A percentile compares a stretch with the other conserved stretches of the same genome.
Evolutionary conservation across 2,113 vertebrate genomes (phyloP).

Genomic region (Tetraodon nigroviridis): DNA sequence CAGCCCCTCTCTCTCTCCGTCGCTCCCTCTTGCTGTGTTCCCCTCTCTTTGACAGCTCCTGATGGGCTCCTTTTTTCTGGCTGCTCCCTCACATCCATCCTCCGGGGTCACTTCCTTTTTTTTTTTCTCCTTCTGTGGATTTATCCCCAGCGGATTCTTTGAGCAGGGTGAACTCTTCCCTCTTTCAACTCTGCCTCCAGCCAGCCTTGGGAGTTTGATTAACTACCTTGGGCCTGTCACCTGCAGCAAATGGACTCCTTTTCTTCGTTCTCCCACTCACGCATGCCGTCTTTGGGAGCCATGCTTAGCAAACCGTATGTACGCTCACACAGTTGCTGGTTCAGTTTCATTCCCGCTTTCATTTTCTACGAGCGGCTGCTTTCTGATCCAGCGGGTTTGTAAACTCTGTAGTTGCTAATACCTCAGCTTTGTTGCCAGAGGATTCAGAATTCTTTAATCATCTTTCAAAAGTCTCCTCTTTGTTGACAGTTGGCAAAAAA

Average conservation of each 20-base stretch:
- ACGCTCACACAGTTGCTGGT: slow-evolving; percentile 18
- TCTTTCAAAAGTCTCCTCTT: slow-evolving; percentile 9
- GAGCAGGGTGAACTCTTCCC: slow-evolving; percentile 46
- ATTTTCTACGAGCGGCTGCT: slow-evolving; percentile 29
- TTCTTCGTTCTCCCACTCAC: slow-evolving; percentile 22
- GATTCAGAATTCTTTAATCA: slow-evolving; percentile 41
- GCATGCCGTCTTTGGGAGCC: slow-evolving; percentile 20
- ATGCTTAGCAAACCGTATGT: slow-evolving; percentile 19
- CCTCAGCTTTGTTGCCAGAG: slow-evolving; percentile 15
- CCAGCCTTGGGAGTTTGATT: slow-evolving; percentile 21
- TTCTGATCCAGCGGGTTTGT: slow-evolving; percentile 9
- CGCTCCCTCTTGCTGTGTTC: slow-evolving; percentile 46
- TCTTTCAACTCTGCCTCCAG: slow-evolving; percentile 32
- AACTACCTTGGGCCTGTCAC: slow-evolving; percentile 30
- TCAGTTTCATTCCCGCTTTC: slow-evolving; percentile 7
- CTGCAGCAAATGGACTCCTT: slow-evolving; percentile 27
- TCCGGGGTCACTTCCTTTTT: slow-evolving; percentile 44
- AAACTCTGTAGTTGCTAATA: slow-evolving; percentile 10
- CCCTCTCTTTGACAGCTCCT: slow-evolving; percentile 57
- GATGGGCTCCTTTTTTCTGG: slow-evolving; percentile 43
- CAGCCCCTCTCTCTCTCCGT: slow-evolving; percentile 50
- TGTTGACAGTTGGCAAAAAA: slow-evolving; percentile 20
- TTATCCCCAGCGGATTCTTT: slow-evolving; percentile 49
- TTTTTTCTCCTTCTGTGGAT: slow-evolving; percentile 35
- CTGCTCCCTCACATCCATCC: slow-evolving; percentile 59